Evolutionary conservation across 2,797 vertebrate genomes (phyloP), one percentile per base, ranked within the genome.

Genomic region (Synanceia verrucosa): DNA sequence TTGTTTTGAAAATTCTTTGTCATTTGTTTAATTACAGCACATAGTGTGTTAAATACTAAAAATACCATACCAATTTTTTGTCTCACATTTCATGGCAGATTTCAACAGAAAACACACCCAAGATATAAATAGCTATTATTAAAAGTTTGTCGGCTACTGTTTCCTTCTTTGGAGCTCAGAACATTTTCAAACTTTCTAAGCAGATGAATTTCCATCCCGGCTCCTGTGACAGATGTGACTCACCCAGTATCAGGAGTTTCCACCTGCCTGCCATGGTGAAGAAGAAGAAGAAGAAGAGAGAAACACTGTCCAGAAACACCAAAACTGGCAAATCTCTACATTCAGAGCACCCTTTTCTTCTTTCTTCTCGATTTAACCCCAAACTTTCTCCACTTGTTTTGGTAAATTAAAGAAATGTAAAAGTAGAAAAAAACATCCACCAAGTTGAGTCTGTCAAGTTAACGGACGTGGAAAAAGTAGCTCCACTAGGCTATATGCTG

Each of bases 171-270:
- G 6, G 13, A 65, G 18, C 14, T 33, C 12, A 52, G 3, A 62
- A 33, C 9, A 37, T 24, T 62, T 43, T 36, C 3, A 44, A 26
- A 26, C 9, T 41, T 53, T 23, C 5, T 53, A 11, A 58, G 31
- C 63, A 80, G 10, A 67, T 34, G 33, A 36, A 63, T 83, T 87
- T 80, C 62, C 70, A 67, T 57, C 70, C 21, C 2, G 47, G 33
- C 37, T 31, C 16, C 26, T 33, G 47, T 63, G 39, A 77, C 21
- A 75, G 36, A 78, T 87, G 51, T 74, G 65, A 91, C 92, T 93
- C 77, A 93, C 92, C 86, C 73, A 88, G 52, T 26, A 85, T 55
- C 53, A 88, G 57, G n/a, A 91, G 57, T 48, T 11, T 81, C 85
- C 62, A 73, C 44, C 50, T 76, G 71, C 34, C 21, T 2, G 3